These are phyloP conservation scores for Tyto alba DNA, from an alignment of 2,113 vertebrate species.

Conservation along the genomic window DNA sequence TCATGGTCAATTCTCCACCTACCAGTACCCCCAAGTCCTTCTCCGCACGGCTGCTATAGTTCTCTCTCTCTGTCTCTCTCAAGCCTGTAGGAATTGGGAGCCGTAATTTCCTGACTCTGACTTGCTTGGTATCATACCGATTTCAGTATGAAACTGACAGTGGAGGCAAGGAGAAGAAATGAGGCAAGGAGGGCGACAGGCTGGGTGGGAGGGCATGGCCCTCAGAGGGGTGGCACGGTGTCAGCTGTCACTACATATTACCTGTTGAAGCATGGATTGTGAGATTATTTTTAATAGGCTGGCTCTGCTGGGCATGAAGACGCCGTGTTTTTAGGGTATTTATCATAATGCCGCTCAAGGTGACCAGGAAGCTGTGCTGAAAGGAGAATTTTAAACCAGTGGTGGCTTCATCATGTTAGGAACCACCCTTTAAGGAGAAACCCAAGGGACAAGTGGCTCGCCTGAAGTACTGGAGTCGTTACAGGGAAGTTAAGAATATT, in stretches of 20 bases:
- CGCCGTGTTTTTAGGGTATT: background rate
- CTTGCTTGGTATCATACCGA: background rate
- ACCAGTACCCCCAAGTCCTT: background rate
- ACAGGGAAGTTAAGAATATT: rapidly evolving
- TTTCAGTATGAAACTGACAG: rapidly evolving
- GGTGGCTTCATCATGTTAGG: rapidly evolving
- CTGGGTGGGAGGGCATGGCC: background rate
- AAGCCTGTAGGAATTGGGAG: background rate
- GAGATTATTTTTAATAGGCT: background rate
- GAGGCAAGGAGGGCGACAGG: background rate
- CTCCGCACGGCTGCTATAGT: background rate
- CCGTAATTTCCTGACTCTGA: background rate
- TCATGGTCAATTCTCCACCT: background rate
- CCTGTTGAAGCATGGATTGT: background rate
- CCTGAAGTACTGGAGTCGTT: too few relatives aligned
- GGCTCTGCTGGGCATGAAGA: background rate
- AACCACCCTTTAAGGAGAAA: rapidly evolving
- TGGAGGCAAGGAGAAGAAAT: background rate
- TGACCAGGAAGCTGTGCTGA: background rate
- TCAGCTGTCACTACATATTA: background rate
- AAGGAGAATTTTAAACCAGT: background rate
- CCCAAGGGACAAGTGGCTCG: background rate
- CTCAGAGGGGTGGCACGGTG: background rate
- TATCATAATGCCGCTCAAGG: background rate
- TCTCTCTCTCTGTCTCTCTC: too few relatives aligned